Evolutionary conservation across 2,888 invertebrate species (phyloP).

Genomic region (Leptinotarsa rubiginosa): DNA sequence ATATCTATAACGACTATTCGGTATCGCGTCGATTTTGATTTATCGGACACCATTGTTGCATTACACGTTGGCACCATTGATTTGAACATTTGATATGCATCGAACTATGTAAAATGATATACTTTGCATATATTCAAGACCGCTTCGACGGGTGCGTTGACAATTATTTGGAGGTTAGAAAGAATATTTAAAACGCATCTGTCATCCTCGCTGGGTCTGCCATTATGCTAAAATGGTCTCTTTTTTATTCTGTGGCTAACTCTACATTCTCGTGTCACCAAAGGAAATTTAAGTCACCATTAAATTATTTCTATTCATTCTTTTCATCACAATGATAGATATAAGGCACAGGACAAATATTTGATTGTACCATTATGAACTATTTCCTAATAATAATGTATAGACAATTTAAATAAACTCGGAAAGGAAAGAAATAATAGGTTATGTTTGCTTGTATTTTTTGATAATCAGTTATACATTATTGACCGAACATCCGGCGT

Average conservation of each 20-base stretch:
- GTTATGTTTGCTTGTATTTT: no score
- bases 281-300: no score
- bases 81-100: constrained; percentile 42
- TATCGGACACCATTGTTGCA: constrained; percentile 63
- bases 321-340: no score
- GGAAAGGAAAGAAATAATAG: no score
- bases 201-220: constrained; percentile 46
- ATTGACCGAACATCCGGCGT: no score
- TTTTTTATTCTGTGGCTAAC: not conserved
- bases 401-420: no score
- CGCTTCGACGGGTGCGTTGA: constrained; percentile 45
- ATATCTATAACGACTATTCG: constrained; percentile 62
- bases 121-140: constrained; percentile 47
- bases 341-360: no score
- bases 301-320: no score
- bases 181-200: constrained; percentile 60
- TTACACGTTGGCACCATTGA: constrained; percentile 53
- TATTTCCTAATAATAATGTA: no score
- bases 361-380: no score
- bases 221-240: not conserved
- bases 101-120: constrained; percentile 48
- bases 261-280: no score
- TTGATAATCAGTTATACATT: no score
- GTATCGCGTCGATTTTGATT: constrained; percentile 62
- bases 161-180: constrained; percentile 53